Percentiles rank a stretch among this genome's conserved stretches.
Conservation (phyloP, 1,140 invertebrate species). For the Halyomorpha halys region DNA sequence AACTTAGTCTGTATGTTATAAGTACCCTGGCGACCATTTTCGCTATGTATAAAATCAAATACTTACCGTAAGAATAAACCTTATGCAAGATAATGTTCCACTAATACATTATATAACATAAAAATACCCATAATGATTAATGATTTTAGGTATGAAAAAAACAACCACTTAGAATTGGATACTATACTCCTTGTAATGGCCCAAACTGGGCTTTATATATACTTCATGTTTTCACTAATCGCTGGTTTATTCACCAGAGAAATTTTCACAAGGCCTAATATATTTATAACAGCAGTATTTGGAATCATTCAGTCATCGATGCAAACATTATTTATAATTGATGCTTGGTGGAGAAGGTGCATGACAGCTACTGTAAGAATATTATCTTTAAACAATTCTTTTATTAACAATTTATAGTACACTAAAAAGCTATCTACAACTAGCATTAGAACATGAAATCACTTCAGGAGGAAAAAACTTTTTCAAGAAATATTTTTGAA, state of each 20-base stretch:
- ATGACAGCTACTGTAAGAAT: slow-evolving; percentile 33
- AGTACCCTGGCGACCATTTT: slow-evolving; percentile 74
- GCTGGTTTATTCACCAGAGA: slow-evolving; percentile 78
- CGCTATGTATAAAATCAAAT: slow-evolving; percentile 61
- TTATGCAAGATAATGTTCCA: too few species aligned
- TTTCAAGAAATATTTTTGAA: too few species aligned
- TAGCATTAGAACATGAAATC: too few species aligned
- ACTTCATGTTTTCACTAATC: slow-evolving; percentile 85
- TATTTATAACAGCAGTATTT: slow-evolving; percentile 69
- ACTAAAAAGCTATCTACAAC: not conserved
- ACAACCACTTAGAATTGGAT: slow-evolving; percentile 77
- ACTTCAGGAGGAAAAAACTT: too few species aligned
- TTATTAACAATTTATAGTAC: not conserved
- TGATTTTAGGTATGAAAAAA: slow-evolving; percentile 57
- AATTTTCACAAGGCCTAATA: slow-evolving; percentile 60
- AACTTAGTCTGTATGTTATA: slow-evolving; percentile 75
- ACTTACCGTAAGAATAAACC: slow-evolving; percentile 7
- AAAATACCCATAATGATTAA: not conserved
- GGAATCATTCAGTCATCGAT: slow-evolving; percentile 73
- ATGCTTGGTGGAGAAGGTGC: slow-evolving; percentile 59
- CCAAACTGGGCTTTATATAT: slow-evolving; percentile 87
- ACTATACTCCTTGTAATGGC: slow-evolving; percentile 86
- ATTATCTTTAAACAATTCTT: slow-evolving; percentile 28
- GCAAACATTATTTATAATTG: slow-evolving; percentile 90
- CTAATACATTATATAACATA: too few species aligned